Base-by-base conservation (phyloP, 2,113 vertebrate genomes). In the Eptesicus fuscus region DNA sequence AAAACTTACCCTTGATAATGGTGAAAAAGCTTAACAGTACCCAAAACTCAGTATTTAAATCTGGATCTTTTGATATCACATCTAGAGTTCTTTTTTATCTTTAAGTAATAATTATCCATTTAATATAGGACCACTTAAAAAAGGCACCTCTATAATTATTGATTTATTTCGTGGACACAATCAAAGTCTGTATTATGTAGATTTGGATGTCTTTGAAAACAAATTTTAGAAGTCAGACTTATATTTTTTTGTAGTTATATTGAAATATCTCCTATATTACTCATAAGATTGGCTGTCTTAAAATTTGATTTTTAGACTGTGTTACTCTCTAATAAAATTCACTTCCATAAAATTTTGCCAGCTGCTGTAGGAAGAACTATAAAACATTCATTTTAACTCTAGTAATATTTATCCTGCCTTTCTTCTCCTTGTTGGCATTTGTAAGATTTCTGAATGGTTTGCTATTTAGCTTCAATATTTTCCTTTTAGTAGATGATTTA, bases 271-370 rank as follows among this genome's bases (percentile, higher is more conserved):
- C 40, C 25, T 91, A 8, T 74, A 35, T 88, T 88, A 69, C 40
- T 94, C 71, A 61, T 76, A 94, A 95, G 79, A 83, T 83, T 74
- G 5, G 18, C 42, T 83, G 71, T 90, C 86, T 84, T 95, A 90
- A 96, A 89, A 90, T 74, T 82, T 95, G 90, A 93, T 84, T 84
- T 95, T 95, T 95, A 84, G 42, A 63, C 65, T 85, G 12, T 76
- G 28, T 93, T 96, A 96, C 74, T 96, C 61, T 59, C 35, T 94
- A 94, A 86, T 93, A 94, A 96, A 96, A 90, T 96, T 93, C 30
- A 82, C 53, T 83, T 96, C 71, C 83, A 42, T 94, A 96, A 94
- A 96, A 88, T 85, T 95, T 96, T 95, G 37, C 90, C 84, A 91
- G n/a, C 69, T 94, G 35, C 88, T 93, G 53, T 95, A 80, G 82